Base-by-base conservation (phyloP, 2,113 vertebrate species). In the Pipra filicauda region DNA sequence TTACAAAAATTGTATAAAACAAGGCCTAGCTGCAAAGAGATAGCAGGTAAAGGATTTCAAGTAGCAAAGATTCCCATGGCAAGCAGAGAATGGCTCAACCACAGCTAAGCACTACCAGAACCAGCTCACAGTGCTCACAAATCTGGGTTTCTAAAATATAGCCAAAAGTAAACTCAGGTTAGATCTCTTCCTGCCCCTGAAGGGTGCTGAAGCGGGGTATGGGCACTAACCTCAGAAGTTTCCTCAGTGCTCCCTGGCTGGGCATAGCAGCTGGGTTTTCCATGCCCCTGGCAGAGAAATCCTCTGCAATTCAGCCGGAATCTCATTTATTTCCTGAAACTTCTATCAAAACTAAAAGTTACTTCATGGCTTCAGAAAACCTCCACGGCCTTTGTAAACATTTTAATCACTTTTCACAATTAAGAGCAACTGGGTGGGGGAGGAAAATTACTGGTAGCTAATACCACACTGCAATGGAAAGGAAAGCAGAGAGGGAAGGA, bases 161-260 rank as follows among this genome's bases (percentile, higher is more conserved):
- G n/a, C 35, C 23, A 64, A 49, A 43, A 85, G 67, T 35, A n/a
- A 71, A 67, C 12, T 66, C 31, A 33, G 20, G 8, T 31, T 11
- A 48, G 22, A 15, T 85, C 35, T 78, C 33, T 30, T 84, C 37
- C 48, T 65, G 35, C 12, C 51, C 43, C 54, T 37, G 54, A 61
- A 76, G 37, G 57, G 79, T 52, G 54, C 16, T 0, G 0, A 65
- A 65, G 43, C 1, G 4, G 2, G 5, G 31, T 9, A 19, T 49
- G 43, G 67, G 16, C 64, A 49, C 41, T 9, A 54, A 78, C 11
- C 15, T n/a, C 15, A 12, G 23, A 23, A 78, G 30, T 57, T 57
- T 9, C 2, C 4, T 48, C 48, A 41, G 33, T 9, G 19, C 37
- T 76, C 0, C 0, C 44, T 19, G 9, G 24, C n/a, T 52, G 35